These are phyloP conservation scores for Brachionus asplanchnoidis DNA, from an alignment of 1,140 invertebrate species.

Conservation along the genomic window DNA sequence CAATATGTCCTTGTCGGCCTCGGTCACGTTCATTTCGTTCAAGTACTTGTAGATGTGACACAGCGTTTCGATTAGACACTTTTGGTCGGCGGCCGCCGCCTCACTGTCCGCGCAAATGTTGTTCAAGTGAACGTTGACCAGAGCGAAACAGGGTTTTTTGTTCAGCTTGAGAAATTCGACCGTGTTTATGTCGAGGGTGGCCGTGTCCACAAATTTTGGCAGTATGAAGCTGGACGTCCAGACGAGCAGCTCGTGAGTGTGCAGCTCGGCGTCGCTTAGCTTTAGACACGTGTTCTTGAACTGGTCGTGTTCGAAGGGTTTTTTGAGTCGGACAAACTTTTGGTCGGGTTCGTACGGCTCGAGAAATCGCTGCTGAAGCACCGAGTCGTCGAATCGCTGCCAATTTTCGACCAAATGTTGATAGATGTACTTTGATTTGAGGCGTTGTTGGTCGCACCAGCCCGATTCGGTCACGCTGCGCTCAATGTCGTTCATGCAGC, in stretches of 20 bases:
- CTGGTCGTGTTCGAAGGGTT: background rate
- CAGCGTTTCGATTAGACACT: background rate
- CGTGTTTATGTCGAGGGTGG: background rate
- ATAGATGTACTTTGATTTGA: conserved; percentile 24
- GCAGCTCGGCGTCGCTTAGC: conserved; percentile 20
- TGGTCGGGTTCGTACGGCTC: background rate
- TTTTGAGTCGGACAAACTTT: background rate
- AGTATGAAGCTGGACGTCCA: conserved; percentile 23
- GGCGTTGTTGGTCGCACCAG: background rate
- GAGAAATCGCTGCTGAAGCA: conserved; percentile 7
- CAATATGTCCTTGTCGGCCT: conserved; percentile 23
- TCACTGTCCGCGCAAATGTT: background rate
- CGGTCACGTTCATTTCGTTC: conserved; percentile 1
- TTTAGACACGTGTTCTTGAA: background rate
- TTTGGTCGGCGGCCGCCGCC: background rate
- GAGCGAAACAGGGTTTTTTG: conserved; percentile 18
- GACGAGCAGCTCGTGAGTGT: background rate
- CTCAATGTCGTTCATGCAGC: conserved; percentile 27
- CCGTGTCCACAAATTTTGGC: background rate
- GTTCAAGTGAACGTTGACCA: background rate
- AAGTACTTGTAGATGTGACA: conserved; percentile 11
- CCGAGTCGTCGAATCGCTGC: conserved; percentile 11
- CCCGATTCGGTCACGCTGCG: background rate
- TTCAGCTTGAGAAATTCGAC: conserved; percentile 36
- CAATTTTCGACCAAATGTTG: conserved; percentile 31